Base-by-base conservation (phyloP, 1,140 invertebrate genomes). In the Drosophila seguyi region DNA sequence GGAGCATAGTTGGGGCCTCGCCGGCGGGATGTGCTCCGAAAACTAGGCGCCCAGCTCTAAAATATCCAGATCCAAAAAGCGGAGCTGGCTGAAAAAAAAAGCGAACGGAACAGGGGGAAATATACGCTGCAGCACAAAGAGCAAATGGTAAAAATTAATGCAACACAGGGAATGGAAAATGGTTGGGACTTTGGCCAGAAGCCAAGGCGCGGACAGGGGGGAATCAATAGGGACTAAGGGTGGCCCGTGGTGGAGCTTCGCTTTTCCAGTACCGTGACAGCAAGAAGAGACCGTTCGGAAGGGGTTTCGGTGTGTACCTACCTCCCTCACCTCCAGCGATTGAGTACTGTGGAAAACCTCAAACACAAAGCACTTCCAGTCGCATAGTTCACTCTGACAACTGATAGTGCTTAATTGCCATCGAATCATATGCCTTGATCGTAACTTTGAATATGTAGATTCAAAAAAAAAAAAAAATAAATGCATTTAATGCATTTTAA, bases 91-190 rank as follows among this genome's bases (percentile, higher is more conserved):
- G 52, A 3, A 11, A 48, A 29, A 50, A 72, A 72, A 44, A 72
- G 58, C 38, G 38, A 69, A 69, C 38, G 18, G 62, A 59, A 59
- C 36, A 42, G 22, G 66, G 66, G 36, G 5, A 60, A 50, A 77
- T 69, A 62, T 50, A 48, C 67, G 53, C 29, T 78, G 75, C 57
- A 62, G 75, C 75, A 78, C 75, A 78, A 78, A 78, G 65, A 71
- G 75, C 75, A 78, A 78, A 78, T 78, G 75, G 75, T 78, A 78
- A 78, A 78, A 78, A 78, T 78, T 78, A 78, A 78, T 78, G 75
- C 75, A 78, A 78, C 63, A 50, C 55, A 62, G 57, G 38, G 58
- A 75, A 44, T 44, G 55, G 45, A 58, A 61, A 22, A 42, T 39
- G 65, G 50, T 34, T 44, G 41, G 71, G 41, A 29, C 39, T 47